Conservation (phyloP, 2,888 invertebrate species). For the Drosophila barbarae region DNA sequence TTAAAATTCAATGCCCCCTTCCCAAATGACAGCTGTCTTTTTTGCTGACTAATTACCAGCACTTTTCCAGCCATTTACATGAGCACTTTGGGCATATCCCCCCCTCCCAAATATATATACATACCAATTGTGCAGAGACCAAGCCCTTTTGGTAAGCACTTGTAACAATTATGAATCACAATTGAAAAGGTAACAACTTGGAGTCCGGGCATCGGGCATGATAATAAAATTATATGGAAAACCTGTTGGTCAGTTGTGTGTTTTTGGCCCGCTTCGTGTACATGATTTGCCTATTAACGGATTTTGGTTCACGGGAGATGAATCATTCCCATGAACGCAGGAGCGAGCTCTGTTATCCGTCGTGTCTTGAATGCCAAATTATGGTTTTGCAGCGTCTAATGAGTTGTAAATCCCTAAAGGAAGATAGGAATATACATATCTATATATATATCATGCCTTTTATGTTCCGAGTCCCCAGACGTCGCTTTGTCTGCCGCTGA, state of each 20-base stretch:
- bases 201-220: constrained; percentile 6
- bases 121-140: constrained; percentile 64
- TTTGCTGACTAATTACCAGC: constrained; percentile 62
- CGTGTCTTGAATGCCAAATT: constrained; percentile 57
- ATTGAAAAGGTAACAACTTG: constrained; percentile 61
- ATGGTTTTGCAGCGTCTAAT: constrained; percentile 54
- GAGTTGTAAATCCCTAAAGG: constrained; percentile 44
- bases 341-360: constrained; percentile 34
- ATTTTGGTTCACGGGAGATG: constrained; percentile 45
- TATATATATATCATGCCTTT: constrained; percentile 21
- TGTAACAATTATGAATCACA: constrained; percentile 70
- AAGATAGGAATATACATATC: constrained; percentile 27
- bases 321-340: constrained; percentile 53
- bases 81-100: constrained; percentile 15
- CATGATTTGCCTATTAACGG: constrained; percentile 73
- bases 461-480: constrained; percentile 35
- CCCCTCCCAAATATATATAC: constrained; percentile 19
- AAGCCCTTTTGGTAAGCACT: constrained; percentile 68
- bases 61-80: constrained; percentile 55
- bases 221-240: constrained; percentile 47
- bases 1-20: not conserved
- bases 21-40: constrained; percentile 15
- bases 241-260: constrained; percentile 57
- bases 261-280: constrained; percentile 19
- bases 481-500: constrained; percentile 55